Percentiles rank a stretch among this genome's conserved stretches.
Evolutionary conservation across 2,113 vertebrate genomes (phyloP).

Genomic region (Antechinus flavipes): DNA sequence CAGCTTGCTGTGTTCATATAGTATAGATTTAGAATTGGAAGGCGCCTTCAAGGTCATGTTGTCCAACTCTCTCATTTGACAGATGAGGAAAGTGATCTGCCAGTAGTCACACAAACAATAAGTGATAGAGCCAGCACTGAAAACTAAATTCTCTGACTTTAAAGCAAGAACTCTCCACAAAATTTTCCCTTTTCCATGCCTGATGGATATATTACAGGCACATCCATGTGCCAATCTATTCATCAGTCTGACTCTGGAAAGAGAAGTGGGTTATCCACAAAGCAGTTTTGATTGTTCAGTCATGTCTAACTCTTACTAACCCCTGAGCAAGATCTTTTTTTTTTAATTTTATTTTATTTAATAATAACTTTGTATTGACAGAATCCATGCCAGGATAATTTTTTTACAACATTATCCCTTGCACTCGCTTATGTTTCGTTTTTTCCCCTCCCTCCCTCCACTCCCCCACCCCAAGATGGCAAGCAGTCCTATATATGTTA

Average conservation of each 20-base stretch:
- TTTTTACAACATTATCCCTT: too few relatives aligned
- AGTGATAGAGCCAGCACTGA: neutral
- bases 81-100: neutral
- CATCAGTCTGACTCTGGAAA: neutral
- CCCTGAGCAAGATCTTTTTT: neutral
- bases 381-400: too few relatives aligned
- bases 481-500: too few relatives aligned
- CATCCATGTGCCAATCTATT: neutral
- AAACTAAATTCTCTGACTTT: neutral
- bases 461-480: too few relatives aligned
- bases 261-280: neutral
- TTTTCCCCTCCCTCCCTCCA: too few relatives aligned
- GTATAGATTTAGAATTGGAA: neutral
- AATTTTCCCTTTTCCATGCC: neutral
- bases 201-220: neutral
- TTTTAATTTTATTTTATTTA: too few relatives aligned
- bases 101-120: too few relatives aligned
- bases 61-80: neutral
- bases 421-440: too few relatives aligned
- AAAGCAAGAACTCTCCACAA: neutral
- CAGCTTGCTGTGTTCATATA: neutral
- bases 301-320: neutral
- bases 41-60: neutral
- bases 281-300: neutral
- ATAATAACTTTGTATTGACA: too few relatives aligned